phyloP scores from a whole-genome alignment of 2,113 vertebrate species.

The Pollimyrus isidori region DNA sequence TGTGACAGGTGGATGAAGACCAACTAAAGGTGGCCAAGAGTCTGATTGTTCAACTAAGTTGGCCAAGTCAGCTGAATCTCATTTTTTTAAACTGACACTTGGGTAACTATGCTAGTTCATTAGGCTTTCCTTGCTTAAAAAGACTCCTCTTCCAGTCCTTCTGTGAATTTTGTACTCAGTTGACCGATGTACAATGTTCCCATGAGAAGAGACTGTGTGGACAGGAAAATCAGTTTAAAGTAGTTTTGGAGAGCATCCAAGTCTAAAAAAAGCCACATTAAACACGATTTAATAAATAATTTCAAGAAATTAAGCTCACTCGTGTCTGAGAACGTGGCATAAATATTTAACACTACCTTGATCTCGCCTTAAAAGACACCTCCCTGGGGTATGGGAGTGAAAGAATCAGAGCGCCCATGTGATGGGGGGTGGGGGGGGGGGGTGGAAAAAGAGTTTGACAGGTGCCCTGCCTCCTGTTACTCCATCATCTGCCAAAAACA shows the following conservation, averaged over 20 bases:
- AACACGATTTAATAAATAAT: constrained; percentile 22
- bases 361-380: constrained; percentile 5
- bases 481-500: background rate
- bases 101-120: background rate
- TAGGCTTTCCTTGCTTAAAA: background rate
- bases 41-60: background rate
- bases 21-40: background rate
- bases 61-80: background rate
- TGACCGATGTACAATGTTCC: background rate
- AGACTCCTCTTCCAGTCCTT: background rate
- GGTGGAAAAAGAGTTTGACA: too few species aligned
- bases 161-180: background rate
- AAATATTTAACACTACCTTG: constrained; percentile 28
- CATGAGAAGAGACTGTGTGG: constrained; percentile 7
- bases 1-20: background rate
- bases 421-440: background rate
- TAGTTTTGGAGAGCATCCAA: constrained; percentile 2
- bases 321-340: constrained; percentile 18
- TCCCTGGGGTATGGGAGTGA: background rate
- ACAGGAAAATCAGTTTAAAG: background rate
- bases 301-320: constrained; percentile 19
- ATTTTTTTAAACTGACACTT: background rate
- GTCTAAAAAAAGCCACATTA: background rate
- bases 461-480: background rate
- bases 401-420: background rate